These are phyloP conservation scores for Mixornis gularis DNA, from an alignment of 2,113 vertebrate genomes.

Conservation along the genomic window DNA sequence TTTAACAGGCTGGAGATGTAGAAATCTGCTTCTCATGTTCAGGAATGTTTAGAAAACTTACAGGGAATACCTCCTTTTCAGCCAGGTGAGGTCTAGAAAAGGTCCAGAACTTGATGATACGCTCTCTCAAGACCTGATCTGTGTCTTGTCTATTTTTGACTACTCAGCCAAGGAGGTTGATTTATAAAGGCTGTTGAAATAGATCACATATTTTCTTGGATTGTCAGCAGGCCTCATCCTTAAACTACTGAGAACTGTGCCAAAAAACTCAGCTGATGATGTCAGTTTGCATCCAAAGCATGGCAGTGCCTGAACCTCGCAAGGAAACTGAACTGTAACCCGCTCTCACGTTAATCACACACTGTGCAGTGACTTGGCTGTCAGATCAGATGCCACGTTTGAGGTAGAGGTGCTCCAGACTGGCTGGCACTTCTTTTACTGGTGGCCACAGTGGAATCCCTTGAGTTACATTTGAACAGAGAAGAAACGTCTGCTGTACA, in stretches of 20 bases:
- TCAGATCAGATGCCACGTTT: neutral
- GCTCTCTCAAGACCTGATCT: neutral
- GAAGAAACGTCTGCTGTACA: neutral
- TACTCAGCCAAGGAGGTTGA: neutral
- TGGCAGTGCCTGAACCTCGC: neutral
- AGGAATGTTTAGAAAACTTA: neutral
- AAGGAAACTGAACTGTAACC: conserved; percentile 8
- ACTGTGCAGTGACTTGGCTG: neutral
- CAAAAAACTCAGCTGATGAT: conserved; percentile 27
- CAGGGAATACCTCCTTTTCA: neutral
- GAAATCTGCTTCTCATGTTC: neutral
- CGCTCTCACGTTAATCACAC: neutral
- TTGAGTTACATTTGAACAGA: conserved; percentile 13
- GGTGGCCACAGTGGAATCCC: neutral
- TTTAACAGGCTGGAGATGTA: neutral
- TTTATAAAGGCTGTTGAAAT: conserved; percentile 34
- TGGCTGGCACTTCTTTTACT: conserved; percentile 9
- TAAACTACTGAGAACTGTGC: conserved; percentile 24
- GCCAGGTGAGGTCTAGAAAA: neutral
- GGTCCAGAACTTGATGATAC: neutral
- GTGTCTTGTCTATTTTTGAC: neutral
- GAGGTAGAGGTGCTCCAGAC: conserved; percentile 11
- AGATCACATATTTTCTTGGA: conserved; percentile 31
- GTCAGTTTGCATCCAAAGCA: conserved; percentile 38
- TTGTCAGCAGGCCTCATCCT: conserved; percentile 27